phyloP scores from a whole-genome alignment of 1,140 invertebrate species.

The Lordiphosa stackelbergi region DNA sequence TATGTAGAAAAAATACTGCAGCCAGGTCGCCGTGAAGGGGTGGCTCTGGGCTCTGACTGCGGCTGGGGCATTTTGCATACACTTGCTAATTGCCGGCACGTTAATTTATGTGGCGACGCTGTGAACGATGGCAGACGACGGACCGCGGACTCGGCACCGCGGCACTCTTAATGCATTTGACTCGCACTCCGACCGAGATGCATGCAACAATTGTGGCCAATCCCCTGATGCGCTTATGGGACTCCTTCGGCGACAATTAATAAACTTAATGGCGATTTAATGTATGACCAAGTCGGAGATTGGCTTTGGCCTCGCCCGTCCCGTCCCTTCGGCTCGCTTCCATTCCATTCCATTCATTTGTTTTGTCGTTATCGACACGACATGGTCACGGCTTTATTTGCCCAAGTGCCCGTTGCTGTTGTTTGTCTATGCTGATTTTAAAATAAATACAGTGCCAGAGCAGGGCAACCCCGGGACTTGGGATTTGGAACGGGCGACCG shows the following conservation, averaged over 20 bases:
- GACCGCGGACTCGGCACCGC: neutral
- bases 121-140: slow-evolving; percentile 27
- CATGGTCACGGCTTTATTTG: slow-evolving; percentile 62
- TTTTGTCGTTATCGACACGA: slow-evolving; percentile 52
- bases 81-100: slow-evolving; percentile 72
- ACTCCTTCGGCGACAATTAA: slow-evolving; percentile 66
- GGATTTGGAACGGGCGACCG: slow-evolving; percentile 10
- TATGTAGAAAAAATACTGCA: slow-evolving; percentile 61
- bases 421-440: slow-evolving; percentile 61
- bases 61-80: slow-evolving; percentile 66
- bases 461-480: neutral
- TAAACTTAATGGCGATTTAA: slow-evolving; percentile 75
- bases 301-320: slow-evolving; percentile 2
- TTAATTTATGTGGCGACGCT: slow-evolving; percentile 71
- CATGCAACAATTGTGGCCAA: slow-evolving; percentile 48
- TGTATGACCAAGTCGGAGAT: slow-evolving; percentile 38
- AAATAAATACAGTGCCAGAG: slow-evolving; percentile 54
- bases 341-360: slow-evolving; percentile 15
- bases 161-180: slow-evolving; percentile 61
- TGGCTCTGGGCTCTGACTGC: neutral
- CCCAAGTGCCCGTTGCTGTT: slow-evolving; percentile 28
- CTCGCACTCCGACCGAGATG: slow-evolving; percentile 12
- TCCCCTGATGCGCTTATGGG: slow-evolving; percentile 40
- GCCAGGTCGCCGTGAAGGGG: slow-evolving; percentile 25
- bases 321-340: neutral